Evolutionary conservation across 2,888 invertebrate species (phyloP).

Genomic region (Hesperia comma): DNA sequence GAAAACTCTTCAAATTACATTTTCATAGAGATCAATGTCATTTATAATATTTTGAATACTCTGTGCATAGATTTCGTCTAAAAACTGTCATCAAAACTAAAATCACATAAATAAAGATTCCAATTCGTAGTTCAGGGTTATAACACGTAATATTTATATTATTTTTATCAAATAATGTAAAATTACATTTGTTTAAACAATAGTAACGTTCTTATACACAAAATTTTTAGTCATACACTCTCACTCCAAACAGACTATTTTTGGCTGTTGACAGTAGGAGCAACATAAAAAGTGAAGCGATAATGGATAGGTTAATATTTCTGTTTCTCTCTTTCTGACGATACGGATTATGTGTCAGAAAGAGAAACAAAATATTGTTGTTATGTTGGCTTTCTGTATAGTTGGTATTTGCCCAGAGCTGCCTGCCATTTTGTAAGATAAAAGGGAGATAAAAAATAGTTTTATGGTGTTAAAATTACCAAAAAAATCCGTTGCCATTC

Average conservation of each 20-base stretch:
- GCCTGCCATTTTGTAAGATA: constrained; percentile 84
- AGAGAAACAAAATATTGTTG: constrained; percentile 48
- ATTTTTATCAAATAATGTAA: too few species aligned
- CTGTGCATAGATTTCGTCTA: neutral
- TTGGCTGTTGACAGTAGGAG: constrained; percentile 62
- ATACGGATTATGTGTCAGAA: constrained; percentile 39
- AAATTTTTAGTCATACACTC: constrained; percentile 26
- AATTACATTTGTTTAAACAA: too few species aligned
- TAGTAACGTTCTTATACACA: too few species aligned
- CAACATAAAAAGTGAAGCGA: constrained; percentile 51
- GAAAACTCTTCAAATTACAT: too few species aligned
- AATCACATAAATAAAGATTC: neutral
- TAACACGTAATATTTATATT: too few species aligned
- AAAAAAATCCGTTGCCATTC: constrained; percentile 80
- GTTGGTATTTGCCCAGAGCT: constrained; percentile 78
- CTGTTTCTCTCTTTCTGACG: constrained; percentile 45
- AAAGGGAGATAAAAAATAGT: constrained; percentile 84
- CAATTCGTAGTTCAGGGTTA: too few species aligned
- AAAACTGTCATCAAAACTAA: neutral
- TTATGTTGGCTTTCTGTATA: constrained; percentile 69
- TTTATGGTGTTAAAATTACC: constrained; percentile 83
- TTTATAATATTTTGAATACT: too few species aligned
- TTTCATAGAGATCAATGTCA: too few species aligned
- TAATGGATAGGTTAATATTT: constrained; percentile 43
- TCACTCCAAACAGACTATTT: constrained; percentile 50